These are phyloP conservation scores for Anhinga anhinga DNA, from an alignment of 2,113 vertebrate genomes.

Conservation along the genomic window DNA sequence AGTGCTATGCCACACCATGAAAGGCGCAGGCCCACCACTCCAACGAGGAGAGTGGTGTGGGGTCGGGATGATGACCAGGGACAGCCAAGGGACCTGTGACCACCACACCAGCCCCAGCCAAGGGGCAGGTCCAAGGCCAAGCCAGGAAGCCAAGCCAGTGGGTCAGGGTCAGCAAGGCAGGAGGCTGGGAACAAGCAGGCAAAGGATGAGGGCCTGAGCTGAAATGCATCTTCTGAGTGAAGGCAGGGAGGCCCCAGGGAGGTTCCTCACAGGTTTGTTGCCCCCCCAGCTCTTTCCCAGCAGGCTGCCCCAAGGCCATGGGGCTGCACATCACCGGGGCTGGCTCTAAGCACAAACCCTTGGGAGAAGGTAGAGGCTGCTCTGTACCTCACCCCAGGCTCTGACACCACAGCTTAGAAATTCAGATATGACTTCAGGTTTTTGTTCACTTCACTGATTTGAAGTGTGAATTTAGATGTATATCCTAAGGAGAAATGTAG, in stretches of 20 bases:
- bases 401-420: background rate
- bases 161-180: accelerated
- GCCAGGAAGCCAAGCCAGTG: background rate
- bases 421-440: background rate
- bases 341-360: accelerated
- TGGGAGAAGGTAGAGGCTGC: background rate
- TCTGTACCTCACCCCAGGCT: background rate
- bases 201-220: background rate
- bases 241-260: too few species aligned
- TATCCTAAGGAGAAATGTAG: background rate
- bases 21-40: background rate
- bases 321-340: background rate
- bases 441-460: background rate
- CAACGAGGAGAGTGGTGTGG: accelerated
- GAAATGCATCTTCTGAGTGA: background rate
- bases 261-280: background rate
- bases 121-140: background rate
- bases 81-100: background rate
- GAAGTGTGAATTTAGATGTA: background rate
- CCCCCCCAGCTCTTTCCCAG: background rate
- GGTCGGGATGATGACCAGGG: accelerated
- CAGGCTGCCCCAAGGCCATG: background rate
- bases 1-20: accelerated
- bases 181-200: background rate
- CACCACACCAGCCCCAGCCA: background rate